Evolutionary conservation across 2,113 vertebrate genomes (phyloP).

Genomic region (Lophius piscatorius): DNA sequence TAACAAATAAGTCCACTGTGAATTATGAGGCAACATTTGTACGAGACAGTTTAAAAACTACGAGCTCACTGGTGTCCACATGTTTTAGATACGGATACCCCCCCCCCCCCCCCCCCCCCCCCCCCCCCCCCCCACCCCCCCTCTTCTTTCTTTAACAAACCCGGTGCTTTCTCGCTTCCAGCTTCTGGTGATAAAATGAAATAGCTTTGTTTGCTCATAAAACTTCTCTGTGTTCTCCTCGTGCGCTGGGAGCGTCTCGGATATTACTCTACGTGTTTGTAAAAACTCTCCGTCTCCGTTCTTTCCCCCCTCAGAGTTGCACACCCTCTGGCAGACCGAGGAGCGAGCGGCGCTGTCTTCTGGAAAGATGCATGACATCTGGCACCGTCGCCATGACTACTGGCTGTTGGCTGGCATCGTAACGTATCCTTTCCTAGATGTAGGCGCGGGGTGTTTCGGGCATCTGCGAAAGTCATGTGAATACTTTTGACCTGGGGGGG

Average conservation of each 20-base stretch:
- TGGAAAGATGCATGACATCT: slow-evolving; percentile 96
- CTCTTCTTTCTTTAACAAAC: no score
- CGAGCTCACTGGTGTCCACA: background rate
- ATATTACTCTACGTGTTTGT: slow-evolving; percentile 3
- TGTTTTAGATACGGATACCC: slow-evolving; percentile 7
- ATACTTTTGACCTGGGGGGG: no score
- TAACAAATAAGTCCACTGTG: no score
- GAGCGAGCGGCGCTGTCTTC: slow-evolving; percentile 93
- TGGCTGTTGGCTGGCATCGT: slow-evolving; percentile 97
- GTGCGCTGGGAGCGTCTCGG: slow-evolving; percentile 3
- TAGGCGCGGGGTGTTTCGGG: slow-evolving; percentile 1
- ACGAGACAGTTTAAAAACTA: no score
- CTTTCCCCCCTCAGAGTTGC: slow-evolving; percentile 83
- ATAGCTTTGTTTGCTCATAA: no score
- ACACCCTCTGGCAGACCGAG: slow-evolving; percentile 98
- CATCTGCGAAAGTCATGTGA: slow-evolving; percentile 24
- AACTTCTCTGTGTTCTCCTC: no score
- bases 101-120: no score
- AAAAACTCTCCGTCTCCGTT: slow-evolving; percentile 12
- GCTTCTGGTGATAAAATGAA: no score
- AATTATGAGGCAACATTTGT: no score
- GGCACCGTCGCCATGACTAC: slow-evolving; percentile 98
- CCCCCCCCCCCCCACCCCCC: no score
- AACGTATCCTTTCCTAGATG: slow-evolving; percentile 88
- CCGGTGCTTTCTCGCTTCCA: no score